These are phyloP conservation scores for Pan paniscus DNA, from an alignment of 2,113 vertebrate genomes.

Conservation along the genomic window DNA sequence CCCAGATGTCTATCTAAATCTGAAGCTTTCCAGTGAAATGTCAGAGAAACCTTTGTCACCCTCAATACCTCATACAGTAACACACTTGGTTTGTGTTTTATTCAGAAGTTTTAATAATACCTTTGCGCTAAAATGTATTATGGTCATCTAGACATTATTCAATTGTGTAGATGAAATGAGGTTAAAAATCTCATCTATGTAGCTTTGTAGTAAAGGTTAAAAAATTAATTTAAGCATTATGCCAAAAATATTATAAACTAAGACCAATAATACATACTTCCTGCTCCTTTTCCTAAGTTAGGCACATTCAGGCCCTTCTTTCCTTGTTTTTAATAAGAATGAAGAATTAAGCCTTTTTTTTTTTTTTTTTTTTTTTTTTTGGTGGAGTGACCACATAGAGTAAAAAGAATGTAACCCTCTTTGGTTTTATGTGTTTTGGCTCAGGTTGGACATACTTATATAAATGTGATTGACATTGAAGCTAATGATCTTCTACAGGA, in stretches of 20 bases:
- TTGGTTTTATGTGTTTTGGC: constrained; percentile 48
- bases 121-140: neutral
- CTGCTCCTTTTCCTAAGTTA: neutral
- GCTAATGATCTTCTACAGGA: constrained; percentile 78
- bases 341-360: neutral
- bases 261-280: neutral
- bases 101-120: neutral
- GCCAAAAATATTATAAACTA: neutral
- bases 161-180: neutral
- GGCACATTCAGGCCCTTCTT: neutral
- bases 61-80: constrained; percentile 22
- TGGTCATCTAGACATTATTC: neutral
- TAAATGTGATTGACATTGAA: constrained; percentile 91
- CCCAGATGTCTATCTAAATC: constrained; percentile 77
- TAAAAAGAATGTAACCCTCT: neutral
- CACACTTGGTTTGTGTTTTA: constrained; percentile 80
- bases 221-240: constrained; percentile 4
- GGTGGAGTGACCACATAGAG: neutral
- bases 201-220: neutral
- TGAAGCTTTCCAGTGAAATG: constrained; percentile 65
- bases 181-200: neutral
- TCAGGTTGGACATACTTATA: constrained; percentile 80
- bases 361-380: neutral
- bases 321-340: neutral
- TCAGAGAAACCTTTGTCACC: constrained; percentile 52